Evolutionary conservation across 2,888 invertebrate species (phyloP).

Genomic region (Melanophora roralis): DNA sequence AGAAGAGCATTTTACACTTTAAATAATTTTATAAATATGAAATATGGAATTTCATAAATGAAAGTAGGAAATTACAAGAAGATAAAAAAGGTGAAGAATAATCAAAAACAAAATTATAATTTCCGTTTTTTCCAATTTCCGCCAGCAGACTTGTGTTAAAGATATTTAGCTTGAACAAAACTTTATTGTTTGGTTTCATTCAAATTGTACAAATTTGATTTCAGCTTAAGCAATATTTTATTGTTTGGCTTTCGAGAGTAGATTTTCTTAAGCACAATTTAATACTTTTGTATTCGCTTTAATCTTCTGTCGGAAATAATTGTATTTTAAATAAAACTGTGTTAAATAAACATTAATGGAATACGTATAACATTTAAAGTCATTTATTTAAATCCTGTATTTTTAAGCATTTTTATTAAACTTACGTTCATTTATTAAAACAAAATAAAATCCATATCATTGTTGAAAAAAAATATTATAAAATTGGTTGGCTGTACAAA

Average conservation of each 20-base stretch:
- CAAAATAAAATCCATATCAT: conserved; percentile 54
- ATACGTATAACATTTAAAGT: conserved; percentile 17
- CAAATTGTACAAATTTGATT: too few relatives aligned
- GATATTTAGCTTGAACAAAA: not conserved
- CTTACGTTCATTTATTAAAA: conserved; percentile 48
- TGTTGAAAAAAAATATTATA: conserved; percentile 26
- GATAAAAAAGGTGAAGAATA: not conserved
- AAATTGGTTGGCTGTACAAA: not conserved
- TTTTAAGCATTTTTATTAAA: conserved; percentile 28
- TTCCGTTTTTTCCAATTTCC: conserved; percentile 57
- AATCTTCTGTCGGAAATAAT: conserved; percentile 20
- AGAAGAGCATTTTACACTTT: not conserved
- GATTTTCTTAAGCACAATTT: not conserved
- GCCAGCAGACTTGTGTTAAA: conserved; percentile 3
- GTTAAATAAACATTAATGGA: conserved; percentile 57
- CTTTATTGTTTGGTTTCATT: conserved; percentile 16
- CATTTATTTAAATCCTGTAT: conserved; percentile 60
- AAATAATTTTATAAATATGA: not conserved
- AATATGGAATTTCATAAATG: not conserved
- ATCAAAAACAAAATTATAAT: conserved; percentile 52
- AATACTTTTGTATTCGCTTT: not conserved
- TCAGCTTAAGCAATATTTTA: conserved; percentile 11
- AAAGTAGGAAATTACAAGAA: not conserved
- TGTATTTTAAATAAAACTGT: conserved; percentile 50
- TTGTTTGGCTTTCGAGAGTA: not conserved